Evolutionary conservation across 2,113 vertebrate species (phyloP), one percentile per base, ranked within the genome.

Genomic region (Carassius auratus): DNA sequence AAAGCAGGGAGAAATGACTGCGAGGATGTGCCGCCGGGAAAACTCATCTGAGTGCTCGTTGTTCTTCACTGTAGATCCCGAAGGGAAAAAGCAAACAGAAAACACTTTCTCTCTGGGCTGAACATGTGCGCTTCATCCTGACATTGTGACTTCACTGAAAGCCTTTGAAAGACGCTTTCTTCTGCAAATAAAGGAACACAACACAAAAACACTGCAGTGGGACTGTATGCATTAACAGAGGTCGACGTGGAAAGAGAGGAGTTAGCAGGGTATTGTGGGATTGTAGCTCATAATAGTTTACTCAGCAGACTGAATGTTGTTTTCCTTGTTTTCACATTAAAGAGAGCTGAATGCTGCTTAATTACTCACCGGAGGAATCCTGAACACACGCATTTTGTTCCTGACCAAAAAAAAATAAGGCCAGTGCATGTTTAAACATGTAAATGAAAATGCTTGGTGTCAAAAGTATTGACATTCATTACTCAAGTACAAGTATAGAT

Each of bases 1-100:
- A 82, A 61, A 69, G 50, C 55, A 50, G 52, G 45, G 73, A n/a
- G 33, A 68, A 73, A 78, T 48, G 64, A 79, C 55, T 81, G 71
- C 73, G 64, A 84, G 82, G 64, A 82, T 3, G 21, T 3, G 82
- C 76, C 76, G 38, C 26, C 52, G 77, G 86, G 84, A 81, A 8
- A 50, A 74, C 23, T 75, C 33, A 66, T 61, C 59, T 66, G 30
- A 88, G 36, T 36, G 52, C 45, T 57, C 81, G 86, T 81, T 86
- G 82, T 83, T 84, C 75, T 36, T 85, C 81, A 85, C 71, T 76
- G 78, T 76, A 19, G 26, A 68, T 79, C 74, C 80, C 66, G 5
- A 30, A 17, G 68, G 80, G 85, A 78, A 30, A 59, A 30, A 26
- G 81, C 21, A 26, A 68, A 71, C 45, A 76, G 84, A 81, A 75